Evolutionary conservation across 1,140 invertebrate genomes (phyloP).

Genomic region (Sweltsa coloradensis): DNA sequence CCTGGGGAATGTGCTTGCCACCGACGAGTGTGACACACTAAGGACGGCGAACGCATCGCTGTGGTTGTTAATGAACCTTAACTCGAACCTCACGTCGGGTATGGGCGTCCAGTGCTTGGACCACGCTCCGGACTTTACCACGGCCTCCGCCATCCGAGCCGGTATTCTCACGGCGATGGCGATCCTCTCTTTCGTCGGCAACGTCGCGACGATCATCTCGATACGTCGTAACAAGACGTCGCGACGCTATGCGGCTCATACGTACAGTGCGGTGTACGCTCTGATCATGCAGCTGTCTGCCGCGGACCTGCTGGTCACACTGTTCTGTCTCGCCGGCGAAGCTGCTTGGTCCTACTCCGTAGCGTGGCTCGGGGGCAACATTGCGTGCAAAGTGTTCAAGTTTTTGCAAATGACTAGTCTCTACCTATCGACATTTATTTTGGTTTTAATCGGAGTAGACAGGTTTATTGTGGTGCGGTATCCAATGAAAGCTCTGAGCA

Average conservation of each 20-base stretch:
- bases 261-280: conserved; percentile 49
- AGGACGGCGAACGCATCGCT: background rate
- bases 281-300: conserved; percentile 62
- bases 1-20: no score
- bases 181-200: conserved; percentile 55
- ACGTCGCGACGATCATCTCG: conserved; percentile 59
- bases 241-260: background rate
- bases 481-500: conserved; percentile 61
- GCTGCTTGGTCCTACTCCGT: conserved; percentile 68
- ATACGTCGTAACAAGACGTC: conserved; percentile 39
- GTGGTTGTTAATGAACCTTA: background rate
- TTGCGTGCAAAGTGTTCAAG: conserved; percentile 68
- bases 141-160: conserved; percentile 41
- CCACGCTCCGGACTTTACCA: conserved; percentile 48
- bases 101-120: conserved; percentile 15
- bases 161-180: conserved; percentile 54
- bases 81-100: no score
- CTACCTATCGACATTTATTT: conserved; percentile 71
- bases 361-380: conserved; percentile 64
- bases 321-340: conserved; percentile 68
- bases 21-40: background rate
- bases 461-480: conserved; percentile 68
- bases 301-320: conserved; percentile 62
- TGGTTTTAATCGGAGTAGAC: conserved; percentile 71
- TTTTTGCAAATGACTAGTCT: conserved; percentile 69